Conservation (phyloP, 1,140 invertebrate species). For the Elymnias hypermnestra region DNA sequence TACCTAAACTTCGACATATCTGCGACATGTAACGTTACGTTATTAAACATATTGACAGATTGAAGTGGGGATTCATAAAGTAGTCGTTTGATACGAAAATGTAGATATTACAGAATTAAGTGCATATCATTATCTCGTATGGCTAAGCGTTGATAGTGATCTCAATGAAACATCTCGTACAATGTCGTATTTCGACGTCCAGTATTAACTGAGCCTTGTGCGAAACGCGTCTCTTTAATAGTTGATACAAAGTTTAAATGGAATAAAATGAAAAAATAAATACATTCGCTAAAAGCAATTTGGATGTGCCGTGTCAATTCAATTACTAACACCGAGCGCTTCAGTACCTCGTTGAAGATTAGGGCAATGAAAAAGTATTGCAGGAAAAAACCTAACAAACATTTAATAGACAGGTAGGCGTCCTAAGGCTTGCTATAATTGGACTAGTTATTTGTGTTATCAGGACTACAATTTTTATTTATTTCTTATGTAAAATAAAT, state of each 20-base stretch:
- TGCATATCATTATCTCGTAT: constrained; percentile 9
- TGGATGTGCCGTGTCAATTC: constrained; percentile 54
- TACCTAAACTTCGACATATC: background rate
- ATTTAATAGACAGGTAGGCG: constrained; percentile 52
- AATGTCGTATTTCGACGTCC: background rate
- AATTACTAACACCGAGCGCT: constrained; percentile 46
- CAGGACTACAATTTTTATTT: too few species aligned
- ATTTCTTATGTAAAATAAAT: too few species aligned
- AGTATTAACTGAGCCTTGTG: background rate
- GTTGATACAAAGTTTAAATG: background rate
- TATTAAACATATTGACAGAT: constrained; percentile 30
- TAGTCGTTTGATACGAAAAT: constrained; percentile 13
- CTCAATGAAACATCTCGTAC: background rate
- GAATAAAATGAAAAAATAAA: constrained; percentile 50
- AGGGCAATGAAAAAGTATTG: constrained; percentile 63
- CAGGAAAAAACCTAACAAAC: constrained; percentile 47
- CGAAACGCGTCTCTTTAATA: constrained; percentile 1
- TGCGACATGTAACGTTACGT: background rate
- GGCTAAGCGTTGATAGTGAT: background rate
- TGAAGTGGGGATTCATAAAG: constrained; percentile 21
- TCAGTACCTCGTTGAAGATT: constrained; percentile 44
- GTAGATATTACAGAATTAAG: constrained; percentile 41
- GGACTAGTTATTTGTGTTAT: background rate
- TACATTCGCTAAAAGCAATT: constrained; percentile 46
- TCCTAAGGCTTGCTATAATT: constrained; percentile 10